Percentiles rank a stretch among this genome's conserved stretches.
phyloP scores from a whole-genome alignment of 2,888 invertebrate genomes.

The Nematopogon swammerdamellus region DNA sequence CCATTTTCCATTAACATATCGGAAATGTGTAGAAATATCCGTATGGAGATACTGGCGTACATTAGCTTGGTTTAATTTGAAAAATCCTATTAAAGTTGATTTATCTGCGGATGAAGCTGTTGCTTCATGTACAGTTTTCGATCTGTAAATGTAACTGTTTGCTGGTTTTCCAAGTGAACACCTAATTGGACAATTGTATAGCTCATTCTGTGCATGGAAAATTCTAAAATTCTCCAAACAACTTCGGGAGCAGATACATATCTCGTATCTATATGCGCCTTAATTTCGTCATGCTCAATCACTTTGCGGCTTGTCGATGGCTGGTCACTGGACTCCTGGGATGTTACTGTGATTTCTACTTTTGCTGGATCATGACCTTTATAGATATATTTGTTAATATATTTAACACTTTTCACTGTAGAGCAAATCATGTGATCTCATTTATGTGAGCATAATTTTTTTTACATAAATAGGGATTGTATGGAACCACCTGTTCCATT shows the following conservation, averaged over 20 bases:
- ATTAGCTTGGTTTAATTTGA: slow-evolving; percentile 10
- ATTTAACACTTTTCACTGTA: slow-evolving; percentile 11
- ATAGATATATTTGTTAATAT: slow-evolving; percentile 13
- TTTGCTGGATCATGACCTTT: slow-evolving; percentile 13
- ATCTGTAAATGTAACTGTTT: slow-evolving; percentile 11
- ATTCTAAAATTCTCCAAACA: slow-evolving; percentile 12
- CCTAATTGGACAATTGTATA: slow-evolving; percentile 12
- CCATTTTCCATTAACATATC: slow-evolving; percentile 11
- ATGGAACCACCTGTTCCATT: too few relatives aligned
- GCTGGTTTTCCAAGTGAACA: slow-evolving; percentile 14
- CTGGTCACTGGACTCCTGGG: slow-evolving; percentile 10
- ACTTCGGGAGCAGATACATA: slow-evolving; percentile 14
- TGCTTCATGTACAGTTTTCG: slow-evolving; percentile 9
- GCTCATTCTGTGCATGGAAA: slow-evolving; percentile 11
- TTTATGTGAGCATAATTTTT: slow-evolving; percentile 27
- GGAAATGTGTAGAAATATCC: slow-evolving; percentile 12
- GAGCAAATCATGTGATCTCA: slow-evolving; percentile 18
- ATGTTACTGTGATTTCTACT: slow-evolving; percentile 7
- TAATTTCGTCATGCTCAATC: slow-evolving; percentile 12
- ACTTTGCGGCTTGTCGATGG: slow-evolving; percentile 4
- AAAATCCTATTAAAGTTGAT: slow-evolving; percentile 10
- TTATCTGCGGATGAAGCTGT: slow-evolving; percentile 11
- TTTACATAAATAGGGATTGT: slow-evolving; percentile 19
- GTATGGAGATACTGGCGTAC: slow-evolving; percentile 12
- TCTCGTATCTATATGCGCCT: slow-evolving; percentile 12